Evolutionary conservation across 2,797 vertebrate genomes (phyloP), one percentile per base, ranked within the genome.

Genomic region (Oryzias sinensis): DNA sequence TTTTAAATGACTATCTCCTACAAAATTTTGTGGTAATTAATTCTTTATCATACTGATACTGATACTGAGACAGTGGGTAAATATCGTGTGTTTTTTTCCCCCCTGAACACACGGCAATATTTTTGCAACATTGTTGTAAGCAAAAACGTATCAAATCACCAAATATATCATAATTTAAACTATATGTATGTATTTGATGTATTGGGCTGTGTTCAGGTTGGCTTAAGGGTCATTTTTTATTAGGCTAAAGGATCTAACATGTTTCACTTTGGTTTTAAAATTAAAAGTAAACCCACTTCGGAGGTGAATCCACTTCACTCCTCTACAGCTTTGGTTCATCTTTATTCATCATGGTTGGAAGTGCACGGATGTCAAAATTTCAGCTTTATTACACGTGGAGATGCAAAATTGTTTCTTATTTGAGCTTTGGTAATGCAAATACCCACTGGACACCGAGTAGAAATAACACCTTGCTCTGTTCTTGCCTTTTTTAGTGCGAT

Each of bases 271-370:
- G 86, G 85, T 81, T 82, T 80, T 86, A 82, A 83, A 51, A 83
- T 65, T 74, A 69, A 80, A 70, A 76, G 53, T 72, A 56, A 42
- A 41, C 50, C 46, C 68, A 87, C 87, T 88, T 80, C 76, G 68
- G 65, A 66, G 74, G 72, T 84, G 89, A 82, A 91, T 87, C 85
- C 85, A 83, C 86, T 82, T 87, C 80, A 87, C 74, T 87, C 88
- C 84, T 68, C 74, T 76, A 86, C 86, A 72, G 86, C 88, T 90
- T 82, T 79, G 80, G 56, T 70, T 76, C 65, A 42, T 59, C 71
- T 80, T 91, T 93, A 93, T 94, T 89, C 76, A 87, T 94, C 92
- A 93, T 81, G 80, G 87, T 92, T 90, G 91, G 84, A 89, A 79
- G 61, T 22, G 24, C 76, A 53, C 60, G 65, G 62, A 29, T 20